phyloP scores from a whole-genome alignment of 2,888 invertebrate genomes.

The Tolmerus cingulatus region DNA sequence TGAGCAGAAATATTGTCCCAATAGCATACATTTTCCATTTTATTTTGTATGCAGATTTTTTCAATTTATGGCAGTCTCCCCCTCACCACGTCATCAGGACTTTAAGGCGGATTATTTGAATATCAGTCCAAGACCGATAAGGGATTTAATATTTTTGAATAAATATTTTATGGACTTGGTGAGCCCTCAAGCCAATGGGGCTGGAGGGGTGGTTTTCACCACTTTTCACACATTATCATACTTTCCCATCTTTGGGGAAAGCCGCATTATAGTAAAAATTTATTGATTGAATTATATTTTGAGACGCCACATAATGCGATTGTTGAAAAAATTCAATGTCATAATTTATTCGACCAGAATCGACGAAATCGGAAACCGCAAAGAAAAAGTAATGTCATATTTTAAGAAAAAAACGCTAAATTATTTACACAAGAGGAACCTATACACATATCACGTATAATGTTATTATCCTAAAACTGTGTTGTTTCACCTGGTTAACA shows the following conservation, averaged over 20 bases:
- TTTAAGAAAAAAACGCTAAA: too few relatives aligned
- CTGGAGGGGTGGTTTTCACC: background rate
- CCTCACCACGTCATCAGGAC: conserved; percentile 22
- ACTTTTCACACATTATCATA: background rate
- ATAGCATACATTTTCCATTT: conserved; percentile 36
- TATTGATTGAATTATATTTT: background rate
- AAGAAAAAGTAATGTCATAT: background rate
- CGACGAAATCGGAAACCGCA: background rate
- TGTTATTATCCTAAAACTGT: too few relatives aligned
- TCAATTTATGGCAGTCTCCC: conserved; percentile 23
- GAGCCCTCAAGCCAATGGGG: background rate
- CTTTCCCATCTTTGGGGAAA: background rate
- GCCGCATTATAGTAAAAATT: background rate
- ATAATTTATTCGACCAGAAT: background rate
- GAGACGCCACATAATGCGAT: background rate
- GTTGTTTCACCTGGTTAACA: too few relatives aligned
- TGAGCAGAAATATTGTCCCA: conserved; percentile 42
- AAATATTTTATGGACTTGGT: conserved; percentile 20
- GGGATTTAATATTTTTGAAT: conserved; percentile 28
- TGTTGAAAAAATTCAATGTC: background rate
- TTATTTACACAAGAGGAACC: too few relatives aligned
- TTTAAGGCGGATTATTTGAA: conserved; percentile 37
- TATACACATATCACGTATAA: too few relatives aligned
- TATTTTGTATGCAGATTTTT: conserved; percentile 22
- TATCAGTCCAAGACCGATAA: conserved; percentile 9